Evolutionary conservation across 92 coral and sea anemone genomes (phyloP).

Genomic region (Chrysogorgia sp.): DNA sequence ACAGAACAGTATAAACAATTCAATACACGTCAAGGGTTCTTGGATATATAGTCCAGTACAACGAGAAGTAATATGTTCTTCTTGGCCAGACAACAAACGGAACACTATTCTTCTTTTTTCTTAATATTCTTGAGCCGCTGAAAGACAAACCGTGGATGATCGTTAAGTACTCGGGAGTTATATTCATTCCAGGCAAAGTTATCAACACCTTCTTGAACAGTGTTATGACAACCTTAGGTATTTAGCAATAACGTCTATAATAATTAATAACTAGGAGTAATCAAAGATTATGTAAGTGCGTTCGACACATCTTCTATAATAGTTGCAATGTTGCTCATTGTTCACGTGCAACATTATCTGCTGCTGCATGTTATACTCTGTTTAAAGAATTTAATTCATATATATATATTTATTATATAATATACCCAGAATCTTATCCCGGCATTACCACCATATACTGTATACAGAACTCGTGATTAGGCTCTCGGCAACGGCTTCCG

Average conservation of each 20-base stretch:
- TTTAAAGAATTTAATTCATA: no score
- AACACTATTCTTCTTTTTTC: background rate
- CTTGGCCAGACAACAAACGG: background rate
- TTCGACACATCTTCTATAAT: no score
- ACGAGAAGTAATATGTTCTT: background rate
- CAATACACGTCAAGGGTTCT: no score
- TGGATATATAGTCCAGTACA: background rate
- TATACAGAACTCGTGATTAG: no score
- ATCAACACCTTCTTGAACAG: slow-evolving; percentile 27
- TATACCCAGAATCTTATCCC: no score
- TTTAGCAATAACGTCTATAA: background rate
- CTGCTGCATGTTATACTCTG: no score
- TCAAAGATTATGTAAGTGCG: no score
- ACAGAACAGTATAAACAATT: background rate
- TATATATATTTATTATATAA: no score
- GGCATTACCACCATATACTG: no score
- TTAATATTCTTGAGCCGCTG: slow-evolving; percentile 12
- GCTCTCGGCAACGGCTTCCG: no score
- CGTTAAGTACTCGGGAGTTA: background rate
- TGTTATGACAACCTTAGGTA: slow-evolving; percentile 1
- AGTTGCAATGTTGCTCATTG: no score
- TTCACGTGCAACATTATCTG: no score
- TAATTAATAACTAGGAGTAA: background rate
- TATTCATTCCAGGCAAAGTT: slow-evolving; percentile 2
- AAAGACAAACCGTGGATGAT: slow-evolving; percentile 24